phyloP scores from a whole-genome alignment of 1,140 invertebrate species.

The Charaxes varanes region DNA sequence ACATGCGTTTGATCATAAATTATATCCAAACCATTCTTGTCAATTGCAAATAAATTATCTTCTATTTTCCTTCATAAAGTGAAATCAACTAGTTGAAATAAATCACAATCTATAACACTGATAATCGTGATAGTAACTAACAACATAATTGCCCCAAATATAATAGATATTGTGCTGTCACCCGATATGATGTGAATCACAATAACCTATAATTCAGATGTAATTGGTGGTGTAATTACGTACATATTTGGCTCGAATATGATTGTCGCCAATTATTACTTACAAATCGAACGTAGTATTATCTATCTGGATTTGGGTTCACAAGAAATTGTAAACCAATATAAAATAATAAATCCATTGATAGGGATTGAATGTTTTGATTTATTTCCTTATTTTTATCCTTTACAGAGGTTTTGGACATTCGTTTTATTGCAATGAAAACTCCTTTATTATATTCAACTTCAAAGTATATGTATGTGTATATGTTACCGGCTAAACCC shows the following conservation, averaged over 20 bases:
- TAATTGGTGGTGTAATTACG: constrained; percentile 26
- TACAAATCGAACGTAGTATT: too few relatives aligned
- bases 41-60: not conserved
- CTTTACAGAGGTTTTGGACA: too few relatives aligned
- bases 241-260: constrained; percentile 14
- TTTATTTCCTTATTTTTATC: too few relatives aligned
- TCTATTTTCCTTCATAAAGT: not conserved
- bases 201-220: constrained; percentile 22
- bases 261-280: constrained; percentile 16
- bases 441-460: too few relatives aligned
- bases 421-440: too few relatives aligned
- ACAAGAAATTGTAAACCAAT: too few relatives aligned
- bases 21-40: not conserved
- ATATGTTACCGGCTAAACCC: too few relatives aligned
- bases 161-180: constrained; percentile 24
- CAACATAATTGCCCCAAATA: constrained; percentile 15
- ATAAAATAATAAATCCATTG: too few relatives aligned
- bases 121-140: constrained; percentile 17
- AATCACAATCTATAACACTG: constrained; percentile 14
- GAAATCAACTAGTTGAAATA: constrained; percentile 11
- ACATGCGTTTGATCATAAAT: not conserved
- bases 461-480: too few relatives aligned
- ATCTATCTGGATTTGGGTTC: too few relatives aligned
- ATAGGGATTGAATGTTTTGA: too few relatives aligned
- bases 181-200: constrained; percentile 20